phyloP scores from a whole-genome alignment of 1,140 invertebrate genomes.

The Drosophila lowei region DNA sequence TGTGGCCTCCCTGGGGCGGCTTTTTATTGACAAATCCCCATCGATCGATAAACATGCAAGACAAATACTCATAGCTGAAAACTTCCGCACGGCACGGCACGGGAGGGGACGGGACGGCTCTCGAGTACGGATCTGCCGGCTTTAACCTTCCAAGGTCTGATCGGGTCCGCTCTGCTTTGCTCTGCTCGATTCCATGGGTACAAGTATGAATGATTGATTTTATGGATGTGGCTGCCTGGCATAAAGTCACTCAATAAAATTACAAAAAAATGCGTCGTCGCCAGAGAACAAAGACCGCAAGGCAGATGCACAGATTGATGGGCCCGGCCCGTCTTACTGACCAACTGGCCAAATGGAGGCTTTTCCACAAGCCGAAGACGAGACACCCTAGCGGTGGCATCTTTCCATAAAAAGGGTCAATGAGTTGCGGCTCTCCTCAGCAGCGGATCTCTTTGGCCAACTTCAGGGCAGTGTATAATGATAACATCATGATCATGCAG shows the following conservation, averaged over 20 bases:
- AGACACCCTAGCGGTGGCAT: conserved; percentile 24
- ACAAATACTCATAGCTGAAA: conserved; percentile 51
- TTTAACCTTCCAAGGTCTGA: conserved; percentile 68
- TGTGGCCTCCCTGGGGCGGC: conserved; percentile 66
- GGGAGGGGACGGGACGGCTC: conserved; percentile 28
- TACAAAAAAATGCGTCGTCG: conserved; percentile 75
- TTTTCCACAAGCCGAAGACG: conserved; percentile 35
- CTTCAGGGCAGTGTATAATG: conserved; percentile 45
- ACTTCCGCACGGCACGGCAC: conserved; percentile 38
- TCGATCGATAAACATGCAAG: conserved; percentile 66
- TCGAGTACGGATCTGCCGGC: conserved; percentile 35
- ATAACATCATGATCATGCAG: conserved; percentile 51
- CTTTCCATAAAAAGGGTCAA: conserved; percentile 33
- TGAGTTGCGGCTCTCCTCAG: neutral
- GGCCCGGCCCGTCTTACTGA: conserved; percentile 58
- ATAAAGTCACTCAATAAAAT: conserved; percentile 81
- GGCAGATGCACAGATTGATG: conserved; percentile 65
- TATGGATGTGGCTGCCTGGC: conserved; percentile 75
- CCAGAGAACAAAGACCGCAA: conserved; percentile 68
- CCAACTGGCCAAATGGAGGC: conserved; percentile 65
- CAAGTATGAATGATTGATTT: conserved; percentile 73
- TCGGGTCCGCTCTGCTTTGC: conserved; percentile 47
- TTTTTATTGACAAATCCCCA: conserved; percentile 69
- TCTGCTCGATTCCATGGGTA: conserved; percentile 33
- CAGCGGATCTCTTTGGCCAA: neutral